Conservation (phyloP, 2,888 invertebrate genomes). For the Mythimna impura region DNA sequence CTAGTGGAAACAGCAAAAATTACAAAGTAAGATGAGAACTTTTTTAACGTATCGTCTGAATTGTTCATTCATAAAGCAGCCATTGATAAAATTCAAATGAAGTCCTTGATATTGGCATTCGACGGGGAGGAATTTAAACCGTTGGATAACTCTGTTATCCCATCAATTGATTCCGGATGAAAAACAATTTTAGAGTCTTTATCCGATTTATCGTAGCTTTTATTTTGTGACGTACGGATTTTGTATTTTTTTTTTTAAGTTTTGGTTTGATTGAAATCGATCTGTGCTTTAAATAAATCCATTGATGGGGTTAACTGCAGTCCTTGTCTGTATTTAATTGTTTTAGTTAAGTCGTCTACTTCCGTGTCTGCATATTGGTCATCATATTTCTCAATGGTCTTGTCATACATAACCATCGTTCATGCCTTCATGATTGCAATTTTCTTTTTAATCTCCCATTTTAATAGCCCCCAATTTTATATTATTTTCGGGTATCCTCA, state of each 20-base stretch:
- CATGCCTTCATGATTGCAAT: neutral
- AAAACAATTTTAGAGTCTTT: conserved; percentile 31
- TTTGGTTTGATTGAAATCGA: neutral
- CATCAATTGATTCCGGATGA: conserved; percentile 38
- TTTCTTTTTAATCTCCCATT: conserved; percentile 6
- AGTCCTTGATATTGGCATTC: conserved; percentile 44
- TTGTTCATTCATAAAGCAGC: conserved; percentile 41
- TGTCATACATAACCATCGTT: conserved; percentile 7
- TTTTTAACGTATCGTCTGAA: conserved; percentile 16
- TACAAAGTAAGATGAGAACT: conserved; percentile 8
- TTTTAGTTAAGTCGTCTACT: neutral
- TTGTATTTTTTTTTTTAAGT: neutral
- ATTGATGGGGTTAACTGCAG: neutral
- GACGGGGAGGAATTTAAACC: conserved; percentile 24
- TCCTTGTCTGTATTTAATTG: neutral
- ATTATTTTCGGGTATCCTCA: conserved; percentile 2
- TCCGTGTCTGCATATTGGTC: neutral
- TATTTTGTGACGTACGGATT: conserved; percentile 14
- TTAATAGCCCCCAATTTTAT: conserved; percentile 8
- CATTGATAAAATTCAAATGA: conserved; percentile 56
- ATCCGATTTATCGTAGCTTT: conserved; percentile 19
- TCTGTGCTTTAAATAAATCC: neutral
- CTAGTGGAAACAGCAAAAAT: neutral
- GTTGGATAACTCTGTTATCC: conserved; percentile 48
- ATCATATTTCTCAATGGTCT: neutral